Conservation (phyloP, 2,888 invertebrate species). For the Agonopterix alstromeriana region DNA sequence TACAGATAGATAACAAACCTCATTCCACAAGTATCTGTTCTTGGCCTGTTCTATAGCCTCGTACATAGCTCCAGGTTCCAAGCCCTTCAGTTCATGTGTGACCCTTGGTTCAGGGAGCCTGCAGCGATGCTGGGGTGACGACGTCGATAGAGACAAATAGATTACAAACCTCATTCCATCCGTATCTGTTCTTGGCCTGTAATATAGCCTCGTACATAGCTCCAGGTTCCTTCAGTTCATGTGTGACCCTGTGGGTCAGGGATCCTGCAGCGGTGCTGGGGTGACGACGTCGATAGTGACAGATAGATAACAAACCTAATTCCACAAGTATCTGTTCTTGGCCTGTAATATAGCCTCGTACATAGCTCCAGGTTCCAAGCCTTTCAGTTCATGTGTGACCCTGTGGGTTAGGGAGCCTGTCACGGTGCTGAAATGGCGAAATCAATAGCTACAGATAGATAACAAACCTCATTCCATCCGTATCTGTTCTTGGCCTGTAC, state of each 20-base stretch:
- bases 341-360: slow-evolving; percentile 86
- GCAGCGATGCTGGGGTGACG: slow-evolving; percentile 66
- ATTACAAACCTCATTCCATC: slow-evolving; percentile 79
- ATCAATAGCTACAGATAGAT: too few species aligned
- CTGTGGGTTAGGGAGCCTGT: too few species aligned
- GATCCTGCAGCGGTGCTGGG: slow-evolving; percentile 57
- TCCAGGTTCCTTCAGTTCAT: slow-evolving; percentile 80
- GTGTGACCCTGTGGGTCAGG: slow-evolving; percentile 74
- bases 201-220: slow-evolving; percentile 85
- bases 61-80: slow-evolving; percentile 81
- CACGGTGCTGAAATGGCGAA: too few species aligned
- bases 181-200: slow-evolving; percentile 84
- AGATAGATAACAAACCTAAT: slow-evolving; percentile 56
- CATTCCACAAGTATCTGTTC: slow-evolving; percentile 85
- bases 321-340: slow-evolving; percentile 85
- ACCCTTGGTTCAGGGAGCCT: slow-evolving; percentile 68
- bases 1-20: slow-evolving; percentile 35
- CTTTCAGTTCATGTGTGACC: too few species aligned
- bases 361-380: slow-evolving; percentile 79
- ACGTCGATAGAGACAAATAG: slow-evolving; percentile 51
- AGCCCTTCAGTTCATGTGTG: slow-evolving; percentile 78
- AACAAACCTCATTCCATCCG: slow-evolving; percentile 81
- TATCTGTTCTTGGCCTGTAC: slow-evolving; percentile 85
- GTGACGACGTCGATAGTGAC: slow-evolving; percentile 67
- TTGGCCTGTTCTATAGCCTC: slow-evolving; percentile 85